Base-by-base conservation (phyloP, 2,888 invertebrate genomes). In the Rhaphigaster nebulosa region DNA sequence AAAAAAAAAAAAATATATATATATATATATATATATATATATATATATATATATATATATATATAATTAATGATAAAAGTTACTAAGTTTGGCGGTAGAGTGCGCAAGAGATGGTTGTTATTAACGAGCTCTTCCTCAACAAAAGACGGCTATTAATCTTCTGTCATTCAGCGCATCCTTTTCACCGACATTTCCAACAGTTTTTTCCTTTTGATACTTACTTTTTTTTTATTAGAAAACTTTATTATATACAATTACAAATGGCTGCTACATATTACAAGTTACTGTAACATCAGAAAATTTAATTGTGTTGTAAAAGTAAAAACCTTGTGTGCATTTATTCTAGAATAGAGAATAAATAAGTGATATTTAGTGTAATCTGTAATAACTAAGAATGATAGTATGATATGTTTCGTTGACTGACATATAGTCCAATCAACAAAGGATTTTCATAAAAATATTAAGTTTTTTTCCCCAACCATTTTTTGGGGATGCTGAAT, bases 41-140 rank as follows among this genome's bases (percentile, higher is more conserved):
- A n/a, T n/a, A 52, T 87, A 87, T 87, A 87, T 52, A 87, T 87
- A 87, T 52, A 52, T 52, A 52, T 87, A 54, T 54, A 87, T 87
- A 87, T 29, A 65, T 29, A 52, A 29, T n/a, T 50, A 54, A 23
- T 15, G 29, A 87, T 34, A 65, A 4, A 65, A 29, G 65, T 65
- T 65, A 15, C 29, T 65, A 29, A 29, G 29, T 29, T 65, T 29
- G 13, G 29, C 3, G 13, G 29, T 0, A 29, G 29, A 65, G 60
- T 60, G 60, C 13, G 15, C 18, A 54, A 1, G 8, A 60, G 60
- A 60, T 60, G 13, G 15, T 0, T 13, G n/a, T 29, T 65, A 65
- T 65, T 65, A 65, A n/a, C n/a, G 65, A 65, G n/a, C 15, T 29
- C 13, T 29, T 12, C 15, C 29, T 29, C 1, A 65, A 65, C 65